Conservation (phyloP, 2,888 invertebrate species). For the Melinaea marsaeus region DNA sequence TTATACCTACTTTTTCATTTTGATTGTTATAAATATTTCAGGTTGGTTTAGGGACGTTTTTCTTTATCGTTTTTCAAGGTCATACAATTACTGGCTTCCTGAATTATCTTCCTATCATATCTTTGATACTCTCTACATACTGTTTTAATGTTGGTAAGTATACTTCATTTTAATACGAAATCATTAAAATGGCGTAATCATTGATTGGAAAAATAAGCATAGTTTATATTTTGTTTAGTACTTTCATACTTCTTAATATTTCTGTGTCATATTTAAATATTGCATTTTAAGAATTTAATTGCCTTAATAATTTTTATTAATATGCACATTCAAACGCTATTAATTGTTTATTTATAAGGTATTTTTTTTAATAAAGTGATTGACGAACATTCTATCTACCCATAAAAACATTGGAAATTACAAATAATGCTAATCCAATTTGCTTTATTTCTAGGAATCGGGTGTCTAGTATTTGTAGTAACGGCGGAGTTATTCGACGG, state of each 20-base stretch:
- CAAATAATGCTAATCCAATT: neutral
- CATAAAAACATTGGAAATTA: no score
- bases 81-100: constrained; percentile 43
- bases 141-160: constrained; percentile 56
- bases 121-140: constrained; percentile 52
- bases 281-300: no score
- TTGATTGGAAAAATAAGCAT: neutral
- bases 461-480: constrained; percentile 50
- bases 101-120: constrained; percentile 57
- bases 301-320: no score
- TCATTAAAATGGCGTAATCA: neutral
- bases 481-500: constrained; percentile 56
- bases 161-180: neutral
- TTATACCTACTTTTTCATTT: no score
- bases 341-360: no score
- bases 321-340: no score
- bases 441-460: constrained; percentile 44
- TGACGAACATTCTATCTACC: no score
- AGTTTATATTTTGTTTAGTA: constrained; percentile 19
- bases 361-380: no score
- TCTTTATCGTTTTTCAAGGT: constrained; percentile 40
- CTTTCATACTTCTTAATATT: neutral
- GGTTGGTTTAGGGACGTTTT: constrained; percentile 55
- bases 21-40: constrained; percentile 34
- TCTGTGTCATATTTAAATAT: neutral